Evolutionary conservation across 2,113 vertebrate genomes (phyloP), one percentile per base, ranked within the genome.

Genomic region (Nematolebias whitei): DNA sequence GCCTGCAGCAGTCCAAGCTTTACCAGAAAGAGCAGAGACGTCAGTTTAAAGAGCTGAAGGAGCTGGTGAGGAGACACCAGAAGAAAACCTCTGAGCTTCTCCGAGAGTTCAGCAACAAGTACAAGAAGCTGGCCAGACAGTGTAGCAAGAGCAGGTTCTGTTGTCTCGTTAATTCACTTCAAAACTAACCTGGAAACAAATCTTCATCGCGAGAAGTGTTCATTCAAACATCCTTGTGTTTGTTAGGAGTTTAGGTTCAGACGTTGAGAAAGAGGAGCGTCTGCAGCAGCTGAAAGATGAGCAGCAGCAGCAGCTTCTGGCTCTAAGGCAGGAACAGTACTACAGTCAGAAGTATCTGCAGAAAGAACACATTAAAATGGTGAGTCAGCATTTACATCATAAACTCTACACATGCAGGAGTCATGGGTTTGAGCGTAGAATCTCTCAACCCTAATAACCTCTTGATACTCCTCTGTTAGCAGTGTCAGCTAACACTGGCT

Each of bases 21-120:
- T 98, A 97, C 82, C 95, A 96, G 66, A 96, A 96, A 59, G 96
- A 98, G 63, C 98, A 98, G 66, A 94, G 95, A 70, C 95, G 96
- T 20, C 98, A 99, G 80, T 98, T 98, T 83, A 99, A 98, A 75
- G 98, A 99, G 90, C 96, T 98, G 95, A 99, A 98, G 87, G 98
- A 99, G 75, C 85, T 99, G 63, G 94, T 96, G 13, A 96, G 96
- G 87, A 95, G 92, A 53, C 98, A 99, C 71, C 97, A 98, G 89
- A 98, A 98, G 92, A 98, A 98, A 87, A 98, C 95, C n/a, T 95
- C 95, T 0, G 87, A 89, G 55, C 88, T 90, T 0, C 80, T 89
- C 44, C 56, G 83, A 55, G 89, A 89, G 12, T 55, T 88, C 71
- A 87, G 68, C 84, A 87, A 76, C 78, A 89, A 87, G 50, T 79